A percentile compares a stretch with the other conserved stretches of the same genome.
Conservation (phyloP, 2,888 invertebrate species). For the Calameuta filiformis region DNA sequence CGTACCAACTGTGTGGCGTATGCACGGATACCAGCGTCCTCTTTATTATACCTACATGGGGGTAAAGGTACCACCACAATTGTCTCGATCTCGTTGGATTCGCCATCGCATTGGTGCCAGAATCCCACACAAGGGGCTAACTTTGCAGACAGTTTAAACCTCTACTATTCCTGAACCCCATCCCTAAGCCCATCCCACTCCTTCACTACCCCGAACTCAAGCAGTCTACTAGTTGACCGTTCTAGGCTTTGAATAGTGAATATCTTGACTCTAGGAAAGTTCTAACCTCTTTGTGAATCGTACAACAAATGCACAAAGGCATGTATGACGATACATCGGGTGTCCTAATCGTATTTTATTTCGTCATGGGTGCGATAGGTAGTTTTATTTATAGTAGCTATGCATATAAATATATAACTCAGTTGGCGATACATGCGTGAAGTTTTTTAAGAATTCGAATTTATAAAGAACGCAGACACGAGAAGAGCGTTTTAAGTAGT, state of each 20-base stretch:
- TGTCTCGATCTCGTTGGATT: not conserved
- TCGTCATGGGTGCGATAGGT: not conserved
- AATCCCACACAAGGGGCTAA: conserved; percentile 20
- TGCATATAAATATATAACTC: not conserved
- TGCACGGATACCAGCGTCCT: not conserved
- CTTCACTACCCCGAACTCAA: conserved; percentile 19
- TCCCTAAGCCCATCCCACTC: conserved; percentile 16
- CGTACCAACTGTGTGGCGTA: not conserved
- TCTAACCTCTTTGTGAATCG: not conserved
- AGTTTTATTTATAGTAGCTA: not conserved
- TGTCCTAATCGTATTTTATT: not conserved
- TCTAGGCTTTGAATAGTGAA: conserved; percentile 29
- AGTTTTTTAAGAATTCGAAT: not conserved
- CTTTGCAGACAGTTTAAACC: conserved; percentile 38
- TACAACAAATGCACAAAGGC: not conserved
- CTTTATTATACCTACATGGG: not conserved
- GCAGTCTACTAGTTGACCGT: conserved; percentile 30
- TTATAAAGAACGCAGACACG: not conserved
- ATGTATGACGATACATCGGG: not conserved
- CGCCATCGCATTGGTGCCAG: not conserved
- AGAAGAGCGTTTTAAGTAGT: not conserved
- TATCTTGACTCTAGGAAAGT: conserved; percentile 25
- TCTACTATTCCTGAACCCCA: conserved; percentile 15
- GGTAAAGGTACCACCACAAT: not conserved
- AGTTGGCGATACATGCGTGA: too few relatives aligned